These are phyloP conservation scores for Steatocranus sp. DNA, from an alignment of 2,797 vertebrate genomes.

Conservation along the genomic window DNA sequence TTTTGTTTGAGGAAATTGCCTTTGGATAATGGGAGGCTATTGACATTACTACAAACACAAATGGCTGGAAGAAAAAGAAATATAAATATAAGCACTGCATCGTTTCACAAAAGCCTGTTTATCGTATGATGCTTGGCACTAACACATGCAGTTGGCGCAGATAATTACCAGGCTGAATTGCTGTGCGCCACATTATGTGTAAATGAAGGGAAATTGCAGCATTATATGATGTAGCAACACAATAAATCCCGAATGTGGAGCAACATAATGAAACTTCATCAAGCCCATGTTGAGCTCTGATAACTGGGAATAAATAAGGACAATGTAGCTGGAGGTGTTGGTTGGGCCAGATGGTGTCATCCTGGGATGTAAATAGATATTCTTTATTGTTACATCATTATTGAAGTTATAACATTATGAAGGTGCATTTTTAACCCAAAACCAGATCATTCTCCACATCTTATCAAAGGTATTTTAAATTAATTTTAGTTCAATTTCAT, in stretches of 20 bases:
- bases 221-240: conserved; percentile 38
- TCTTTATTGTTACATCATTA: neutral
- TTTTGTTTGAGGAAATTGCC: conserved; percentile 41
- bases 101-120: conserved; percentile 1
- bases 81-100: neutral
- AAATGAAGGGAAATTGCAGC: conserved; percentile 14
- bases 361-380: neutral
- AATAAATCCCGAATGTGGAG: conserved; percentile 35
- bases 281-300: neutral
- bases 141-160: conserved; percentile 8
- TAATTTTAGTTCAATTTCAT: neutral
- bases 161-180: conserved; percentile 3
- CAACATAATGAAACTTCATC: conserved; percentile 12
- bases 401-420: neutral
- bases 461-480: neutral
- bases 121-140: conserved; percentile 17
- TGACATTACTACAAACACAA: conserved; percentile 41
- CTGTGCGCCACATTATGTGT: conserved; percentile 22
- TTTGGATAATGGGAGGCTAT: conserved; percentile 42
- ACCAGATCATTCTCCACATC: neutral
- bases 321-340: neutral
- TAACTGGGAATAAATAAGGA: neutral
- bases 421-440: neutral
- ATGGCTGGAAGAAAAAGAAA: conserved; percentile 26
- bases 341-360: neutral